Conservation (phyloP, 37 sponge, comb jelly and placozoan genomes). For the Hexactinellida sp. region DNA sequence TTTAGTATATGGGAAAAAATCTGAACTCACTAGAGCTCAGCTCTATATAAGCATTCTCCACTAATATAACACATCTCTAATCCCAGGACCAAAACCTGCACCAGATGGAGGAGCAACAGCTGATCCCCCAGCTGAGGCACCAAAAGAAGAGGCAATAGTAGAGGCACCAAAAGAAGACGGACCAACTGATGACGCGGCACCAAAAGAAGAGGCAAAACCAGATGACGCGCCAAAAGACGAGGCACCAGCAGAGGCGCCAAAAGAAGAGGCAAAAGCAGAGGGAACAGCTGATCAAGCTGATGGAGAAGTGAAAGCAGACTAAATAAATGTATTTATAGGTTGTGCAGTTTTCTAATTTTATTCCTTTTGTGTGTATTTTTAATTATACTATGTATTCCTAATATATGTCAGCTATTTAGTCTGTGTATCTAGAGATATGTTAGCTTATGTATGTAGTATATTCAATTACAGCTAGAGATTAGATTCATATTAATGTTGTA, state of each 20-base stretch:
- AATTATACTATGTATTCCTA: background rate
- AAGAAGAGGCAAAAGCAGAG: background rate
- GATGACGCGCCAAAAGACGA: background rate
- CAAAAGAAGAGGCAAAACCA: background rate
- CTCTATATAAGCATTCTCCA: no score
- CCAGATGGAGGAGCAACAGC: background rate
- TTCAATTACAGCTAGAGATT: no score
- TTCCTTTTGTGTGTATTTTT: slow-evolving; percentile 12
- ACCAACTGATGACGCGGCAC: background rate
- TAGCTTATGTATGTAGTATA: no score
- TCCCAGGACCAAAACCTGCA: no score
- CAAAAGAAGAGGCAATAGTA: background rate
- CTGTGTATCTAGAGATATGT: no score
- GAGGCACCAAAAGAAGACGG: background rate
- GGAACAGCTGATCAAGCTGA: background rate
- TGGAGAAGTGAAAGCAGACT: background rate
- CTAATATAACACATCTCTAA: no score
- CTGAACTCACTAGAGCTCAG: no score
- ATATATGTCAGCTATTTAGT: no score
- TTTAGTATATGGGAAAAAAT: no score
- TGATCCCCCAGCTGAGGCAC: background rate
- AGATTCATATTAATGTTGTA: no score
- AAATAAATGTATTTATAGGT: background rate
- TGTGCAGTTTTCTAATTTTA: slow-evolving; percentile 16
- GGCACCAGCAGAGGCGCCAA: background rate